A percentile compares a stretch with the other conserved stretches of the same genome.
phyloP scores from a whole-genome alignment of 2,113 vertebrate genomes.

The Phyllopteryx taeniolatus region DNA sequence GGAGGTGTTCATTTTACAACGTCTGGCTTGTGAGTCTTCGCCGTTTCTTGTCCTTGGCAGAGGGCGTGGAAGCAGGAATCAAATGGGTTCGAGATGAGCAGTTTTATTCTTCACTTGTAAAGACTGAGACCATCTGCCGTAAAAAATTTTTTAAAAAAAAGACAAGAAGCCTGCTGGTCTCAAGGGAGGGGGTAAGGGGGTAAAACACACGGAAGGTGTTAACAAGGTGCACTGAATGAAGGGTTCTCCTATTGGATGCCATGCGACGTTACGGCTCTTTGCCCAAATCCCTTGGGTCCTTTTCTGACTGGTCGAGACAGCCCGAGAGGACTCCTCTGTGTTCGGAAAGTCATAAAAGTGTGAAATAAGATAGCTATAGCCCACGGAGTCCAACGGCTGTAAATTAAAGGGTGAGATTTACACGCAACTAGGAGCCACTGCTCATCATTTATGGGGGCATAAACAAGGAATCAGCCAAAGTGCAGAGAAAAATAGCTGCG shows the following conservation, averaged over 20 bases:
- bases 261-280: neutral
- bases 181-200: neutral
- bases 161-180: neutral
- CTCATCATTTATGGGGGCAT: constrained; percentile 12
- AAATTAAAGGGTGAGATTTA: constrained; percentile 11
- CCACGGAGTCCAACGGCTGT: neutral
- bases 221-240: constrained; percentile 13
- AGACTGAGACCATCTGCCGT: constrained; percentile 8
- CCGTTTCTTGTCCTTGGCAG: constrained; percentile 10
- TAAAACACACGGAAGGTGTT: constrained; percentile 1
- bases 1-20: constrained; percentile 1
- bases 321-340: neutral
- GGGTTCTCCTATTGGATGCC: constrained; percentile 3
- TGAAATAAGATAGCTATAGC: constrained; percentile 11
- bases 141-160: neutral
- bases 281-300: constrained; percentile 3
- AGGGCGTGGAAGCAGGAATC: constrained; percentile 1
- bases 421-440: constrained; percentile 5
- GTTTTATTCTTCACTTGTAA: constrained; percentile 11
- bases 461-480: constrained; percentile 9
- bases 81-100: constrained; percentile 10
- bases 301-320: neutral
- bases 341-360: constrained; percentile 7
- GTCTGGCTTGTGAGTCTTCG: neutral
- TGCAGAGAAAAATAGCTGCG: neutral